A percentile compares a stretch with the other conserved stretches of the same genome.
These are phyloP conservation scores for Acronicta alni DNA, from an alignment of 2,888 invertebrate genomes.

Conservation along the genomic window DNA sequence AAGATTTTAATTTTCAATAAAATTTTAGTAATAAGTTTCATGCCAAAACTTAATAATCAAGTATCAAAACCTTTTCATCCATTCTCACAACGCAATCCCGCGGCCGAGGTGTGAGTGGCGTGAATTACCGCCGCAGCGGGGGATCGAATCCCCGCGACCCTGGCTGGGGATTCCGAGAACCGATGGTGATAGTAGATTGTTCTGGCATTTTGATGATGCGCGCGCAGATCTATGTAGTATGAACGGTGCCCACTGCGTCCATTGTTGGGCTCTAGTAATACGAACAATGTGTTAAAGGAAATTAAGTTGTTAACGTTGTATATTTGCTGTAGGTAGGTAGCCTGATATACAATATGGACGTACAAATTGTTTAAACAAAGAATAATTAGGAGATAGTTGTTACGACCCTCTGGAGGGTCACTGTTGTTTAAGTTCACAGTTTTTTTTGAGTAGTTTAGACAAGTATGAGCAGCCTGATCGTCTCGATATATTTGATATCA, in stretches of 20 bases:
- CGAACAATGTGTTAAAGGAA: neutral
- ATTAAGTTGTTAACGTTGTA: neutral
- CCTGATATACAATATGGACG: too few species aligned
- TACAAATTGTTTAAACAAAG: too few species aligned
- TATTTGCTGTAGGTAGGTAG: too few species aligned
- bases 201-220: constrained; percentile 54
- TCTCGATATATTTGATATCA: too few species aligned
- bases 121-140: constrained; percentile 85
- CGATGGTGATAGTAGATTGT: constrained; percentile 61
- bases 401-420: too few species aligned
- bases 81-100: constrained; percentile 52
- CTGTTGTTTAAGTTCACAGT: too few species aligned
- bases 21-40: too few species aligned
- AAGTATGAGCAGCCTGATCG: too few species aligned
- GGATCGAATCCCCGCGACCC: constrained; percentile 60
- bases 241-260: neutral
- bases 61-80: constrained; percentile 38
- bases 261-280: constrained; percentile 13
- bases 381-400: too few species aligned
- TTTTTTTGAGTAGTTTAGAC: too few species aligned
- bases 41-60: too few species aligned
- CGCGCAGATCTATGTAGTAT: constrained; percentile 31
- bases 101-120: constrained; percentile 81
- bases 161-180: constrained; percentile 59
- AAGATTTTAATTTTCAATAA: too few species aligned